Base-by-base conservation (phyloP, 2,113 vertebrate genomes). In the Tichodroma muraria region DNA sequence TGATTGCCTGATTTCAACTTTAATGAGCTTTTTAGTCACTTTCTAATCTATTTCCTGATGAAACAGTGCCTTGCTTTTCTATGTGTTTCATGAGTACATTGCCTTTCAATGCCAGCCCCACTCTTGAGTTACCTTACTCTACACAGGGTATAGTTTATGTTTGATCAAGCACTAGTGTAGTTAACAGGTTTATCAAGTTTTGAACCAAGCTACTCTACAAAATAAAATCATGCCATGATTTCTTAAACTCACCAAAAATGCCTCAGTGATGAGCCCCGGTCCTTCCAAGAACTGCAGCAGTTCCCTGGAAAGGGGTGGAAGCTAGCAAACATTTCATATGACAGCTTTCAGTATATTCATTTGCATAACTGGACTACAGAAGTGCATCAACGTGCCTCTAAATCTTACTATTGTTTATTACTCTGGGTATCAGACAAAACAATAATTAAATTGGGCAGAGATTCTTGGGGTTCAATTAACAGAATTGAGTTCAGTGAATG, bases 301-400 rank as follows among this genome's bases (percentile, higher is more conserved):
- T 1, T 80, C 94, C 85, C 52, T 2, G 2, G 71, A 60, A 87
- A 80, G 27, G 21, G 52, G 13, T 80, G 52, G 35, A 71, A 52
- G 85, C 84, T 12, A 78, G 15, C 68, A 89, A 88, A 80, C 31
- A 21, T 89, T 95, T 88, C 93, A 80, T 68, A 33, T 83, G 91
- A 45, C 23, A 15, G 77, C 22, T 86, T 64, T 88, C 79, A 91
- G 78, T 88, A 53, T 33, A 53, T 80, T 88, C 75, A 93, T 93
- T 96, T 90, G 69, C 65, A 64, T 95, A 91, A 95, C 76, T 95
- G 85, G 64, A 91, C 85, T 94, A 90, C 85, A 88, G 81, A 64
- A 91, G 13, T 6, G 2, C 60, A 82, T 49, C 81, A 78, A 13
- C 0, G 0, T 64, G 75, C 25, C 38, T 95, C 40, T 75, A 88